These are phyloP conservation scores for Autographa pulchrina DNA, from an alignment of 2,888 invertebrate species.

Conservation along the genomic window DNA sequence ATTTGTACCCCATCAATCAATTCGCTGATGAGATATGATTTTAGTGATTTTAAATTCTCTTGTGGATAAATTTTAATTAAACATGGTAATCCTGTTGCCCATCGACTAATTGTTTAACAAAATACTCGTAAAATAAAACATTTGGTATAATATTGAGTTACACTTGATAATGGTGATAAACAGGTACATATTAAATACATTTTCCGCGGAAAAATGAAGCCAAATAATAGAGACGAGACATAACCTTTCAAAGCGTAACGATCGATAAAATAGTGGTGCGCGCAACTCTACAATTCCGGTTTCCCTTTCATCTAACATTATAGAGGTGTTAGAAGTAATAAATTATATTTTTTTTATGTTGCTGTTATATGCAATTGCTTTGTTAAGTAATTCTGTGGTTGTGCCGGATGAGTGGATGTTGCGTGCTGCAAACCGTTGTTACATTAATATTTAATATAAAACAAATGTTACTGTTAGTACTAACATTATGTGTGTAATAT, in stretches of 20 bases:
- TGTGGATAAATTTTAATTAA: too few relatives aligned
- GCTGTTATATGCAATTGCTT: slow-evolving; percentile 17
- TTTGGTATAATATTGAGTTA: too few relatives aligned
- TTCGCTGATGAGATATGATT: too few relatives aligned
- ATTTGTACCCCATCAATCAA: too few relatives aligned
- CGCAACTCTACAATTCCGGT: neutral
- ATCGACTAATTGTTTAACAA: too few relatives aligned
- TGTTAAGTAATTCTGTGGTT: slow-evolving; percentile 38
- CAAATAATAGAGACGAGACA: neutral
- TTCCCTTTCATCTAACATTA: slow-evolving; percentile 11
- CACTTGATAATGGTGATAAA: too few relatives aligned
- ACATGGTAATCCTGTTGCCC: too few relatives aligned
- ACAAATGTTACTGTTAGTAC: slow-evolving; percentile 17
- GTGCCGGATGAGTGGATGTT: slow-evolving; percentile 34
- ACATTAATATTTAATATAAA: slow-evolving; percentile 36
- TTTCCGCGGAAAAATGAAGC: too few relatives aligned
- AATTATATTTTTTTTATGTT: slow-evolving; percentile 23
- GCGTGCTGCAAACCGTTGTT: slow-evolving; percentile 31
- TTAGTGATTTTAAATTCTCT: too few relatives aligned
- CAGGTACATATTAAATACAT: too few relatives aligned
- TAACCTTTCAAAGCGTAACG: neutral
- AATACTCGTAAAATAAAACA: too few relatives aligned
- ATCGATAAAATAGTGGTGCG: neutral
- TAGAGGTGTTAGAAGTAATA: slow-evolving; percentile 9
- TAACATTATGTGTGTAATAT: neutral